Evolutionary conservation across 2,888 invertebrate genomes (phyloP), one percentile per base, ranked within the genome.

Genomic region (Lepidocyrtoides sp.): DNA sequence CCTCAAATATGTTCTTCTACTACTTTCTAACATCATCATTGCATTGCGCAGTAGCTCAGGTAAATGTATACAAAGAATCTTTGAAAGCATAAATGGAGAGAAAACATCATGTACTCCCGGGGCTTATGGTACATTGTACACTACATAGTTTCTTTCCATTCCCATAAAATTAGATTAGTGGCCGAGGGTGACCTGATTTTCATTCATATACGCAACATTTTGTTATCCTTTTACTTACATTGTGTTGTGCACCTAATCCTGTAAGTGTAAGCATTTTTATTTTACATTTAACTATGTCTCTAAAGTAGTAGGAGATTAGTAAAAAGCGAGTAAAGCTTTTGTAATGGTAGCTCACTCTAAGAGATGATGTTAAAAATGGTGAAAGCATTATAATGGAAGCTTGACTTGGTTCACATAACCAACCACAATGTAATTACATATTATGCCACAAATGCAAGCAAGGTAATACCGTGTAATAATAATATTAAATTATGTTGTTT

Each of bases 101-200:
- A 26, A 29, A 29, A 29, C 69, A 69, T 32, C 17, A 8, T 12
- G 3, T 32, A 10, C 36, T 69, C 23, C 3, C 14, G 17, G 20
- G 23, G 23, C 36, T n/a, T 32, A 17, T 17, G 5, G 63, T 29
- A 63, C n/a, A 29, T 10, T n/a, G n/a, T n/a, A n/a, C n/a, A n/a
- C n/a, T n/a, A n/a, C n/a, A n/a, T n/a, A n/a, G n/a, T 29, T n/a
- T 14, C 5, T 7, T 63, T 63, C 63, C 63, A 63, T 69, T 36
- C 36, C 17, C n/a, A 20, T 69, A 69, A 69, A 69, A 69, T 69
- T 69, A 23, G 36, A 36, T 69, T 69, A 69, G 69, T 29, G 32
- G 32, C 7, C 29, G 20, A 29, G n/a, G n/a, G 32, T 69, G 69
- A 41, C 69, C 69, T 69, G 69, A 20, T 69, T 69, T 69, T 20